Evolutionary conservation across 1,140 invertebrate species (phyloP).

Genomic region (Drosophila takahashii): DNA sequence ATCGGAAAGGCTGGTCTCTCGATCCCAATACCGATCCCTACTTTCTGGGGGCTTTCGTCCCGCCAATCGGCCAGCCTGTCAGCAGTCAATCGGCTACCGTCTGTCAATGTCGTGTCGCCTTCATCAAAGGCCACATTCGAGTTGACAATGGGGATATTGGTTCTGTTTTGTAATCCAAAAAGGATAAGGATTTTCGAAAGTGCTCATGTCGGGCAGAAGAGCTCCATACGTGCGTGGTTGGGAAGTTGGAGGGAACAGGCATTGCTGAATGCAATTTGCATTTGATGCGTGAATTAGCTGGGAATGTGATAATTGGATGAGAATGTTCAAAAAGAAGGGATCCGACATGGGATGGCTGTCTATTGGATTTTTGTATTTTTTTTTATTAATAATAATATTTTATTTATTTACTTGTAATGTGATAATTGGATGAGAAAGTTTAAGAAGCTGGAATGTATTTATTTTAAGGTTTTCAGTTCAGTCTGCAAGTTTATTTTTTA

Average conservation of each 20-base stretch:
- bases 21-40: conserved; percentile 1
- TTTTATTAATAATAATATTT: neutral
- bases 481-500: too few species aligned
- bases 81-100: conserved; percentile 75
- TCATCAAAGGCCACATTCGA: conserved; percentile 71
- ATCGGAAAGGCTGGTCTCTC: conserved; percentile 21
- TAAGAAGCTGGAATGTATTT: too few species aligned
- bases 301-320: conserved; percentile 39
- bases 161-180: conserved; percentile 30
- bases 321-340: conserved; percentile 1
- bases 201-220: conserved; percentile 1
- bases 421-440: too few species aligned
- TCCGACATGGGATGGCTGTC: neutral
- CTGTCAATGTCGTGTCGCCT: conserved; percentile 80
- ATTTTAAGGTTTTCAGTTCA: too few species aligned
- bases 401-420: too few species aligned
- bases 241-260: conserved; percentile 5
- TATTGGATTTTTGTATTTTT: too few species aligned
- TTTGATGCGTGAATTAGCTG: conserved; percentile 66
- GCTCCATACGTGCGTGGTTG: neutral
- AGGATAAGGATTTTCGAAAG: conserved; percentile 53
- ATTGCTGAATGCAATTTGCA: conserved; percentile 50
- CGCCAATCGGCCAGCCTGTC: conserved; percentile 59
- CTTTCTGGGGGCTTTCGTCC: conserved; percentile 14
- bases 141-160: conserved; percentile 63